A percentile compares a stretch with the other conserved stretches of the same genome.
Conservation (phyloP, 64 coral and sea anemone genomes). For the Stichodactyla helianthus region DNA sequence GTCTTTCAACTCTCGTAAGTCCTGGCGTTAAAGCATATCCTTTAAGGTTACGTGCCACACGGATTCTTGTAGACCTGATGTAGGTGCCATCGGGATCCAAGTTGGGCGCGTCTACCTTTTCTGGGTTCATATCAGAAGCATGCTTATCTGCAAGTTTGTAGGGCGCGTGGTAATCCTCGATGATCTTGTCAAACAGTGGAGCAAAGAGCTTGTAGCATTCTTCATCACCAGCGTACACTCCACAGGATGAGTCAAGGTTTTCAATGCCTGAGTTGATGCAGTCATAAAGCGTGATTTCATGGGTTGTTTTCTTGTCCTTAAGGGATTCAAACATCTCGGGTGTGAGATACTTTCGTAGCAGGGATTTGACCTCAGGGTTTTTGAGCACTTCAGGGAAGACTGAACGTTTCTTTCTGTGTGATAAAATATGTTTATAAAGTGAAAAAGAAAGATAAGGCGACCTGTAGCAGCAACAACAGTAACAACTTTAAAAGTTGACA, state of each 20-base stretch:
- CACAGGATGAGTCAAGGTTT: constrained; percentile 69
- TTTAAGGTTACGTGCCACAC: constrained; percentile 77
- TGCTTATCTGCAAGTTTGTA: constrained; percentile 79
- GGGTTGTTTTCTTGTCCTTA: constrained; percentile 69
- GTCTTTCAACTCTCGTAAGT: constrained; percentile 59
- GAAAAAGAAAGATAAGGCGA: too few species aligned
- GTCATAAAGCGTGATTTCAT: constrained; percentile 47
- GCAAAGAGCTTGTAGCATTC: constrained; percentile 67
- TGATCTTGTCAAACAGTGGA: constrained; percentile 46
- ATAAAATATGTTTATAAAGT: too few species aligned
- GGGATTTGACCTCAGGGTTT: constrained; percentile 53
- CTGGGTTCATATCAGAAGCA: constrained; percentile 67
- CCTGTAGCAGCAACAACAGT: too few species aligned
- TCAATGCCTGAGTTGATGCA: constrained; percentile 67
- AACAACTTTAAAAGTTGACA: too few species aligned
- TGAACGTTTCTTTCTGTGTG: constrained; percentile 13
- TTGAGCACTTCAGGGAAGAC: constrained; percentile 58
- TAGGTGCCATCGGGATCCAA: constrained; percentile 55
- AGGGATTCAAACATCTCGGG: constrained; percentile 61
- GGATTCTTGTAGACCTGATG: constrained; percentile 79
- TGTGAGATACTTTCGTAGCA: constrained; percentile 62
- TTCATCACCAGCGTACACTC: constrained; percentile 74
- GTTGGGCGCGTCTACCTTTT: constrained; percentile 63
- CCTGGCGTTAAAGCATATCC: constrained; percentile 64
- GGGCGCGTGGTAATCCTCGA: constrained; percentile 73